Evolutionary conservation across 2,113 vertebrate genomes (phyloP), one percentile per base, ranked within the genome.

Genomic region (Argyrosomus japonicus): DNA sequence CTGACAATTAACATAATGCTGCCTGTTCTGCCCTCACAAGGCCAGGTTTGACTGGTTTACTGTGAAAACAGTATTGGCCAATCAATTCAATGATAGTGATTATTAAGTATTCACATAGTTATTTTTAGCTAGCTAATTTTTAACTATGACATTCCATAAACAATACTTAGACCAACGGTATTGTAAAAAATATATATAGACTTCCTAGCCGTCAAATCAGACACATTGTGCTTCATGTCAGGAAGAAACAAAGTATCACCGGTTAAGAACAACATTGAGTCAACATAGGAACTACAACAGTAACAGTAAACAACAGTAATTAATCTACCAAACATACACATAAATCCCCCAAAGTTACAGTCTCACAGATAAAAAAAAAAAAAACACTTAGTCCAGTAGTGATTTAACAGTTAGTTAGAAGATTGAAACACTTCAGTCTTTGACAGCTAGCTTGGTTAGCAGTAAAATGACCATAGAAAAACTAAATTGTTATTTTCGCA

Each of bases 401-500:
- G 13, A 47, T 47, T 47, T 14, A 47, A 32, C 29, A 15, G 47
- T 11, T 48, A 48, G 12, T 48, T 13, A 48, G 47, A 48, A 48
- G 5, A 17, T 51, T 45, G 43, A 11, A 45, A 45, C 43, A 12
- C 43, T 11, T 45, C 12, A 45, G 43, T 11, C 43, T 45, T 12
- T 11, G 43, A 47, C 45, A 47, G 15, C 4, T 48, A 1, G 15
- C 36, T 48, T 15, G 1, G 15, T 19, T 53, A 11, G 18, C 19
- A 53, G 19, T 10, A 53, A 53, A 21, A 7, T 19, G 50, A 53
- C 21, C 6, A 21, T 21, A 21, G 36, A 40, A 40, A 40, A 40
- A 40, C 7, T 9, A 40, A 8, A 40, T 40, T 7, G 68, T 40
- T 65, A 61, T 48, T 74, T 76, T 75, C 79, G 8, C 90, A 99